Percentiles rank a stretch among this genome's conserved stretches.
phyloP scores from a whole-genome alignment of 2,113 vertebrate species.

The Stictonetta naevosa region DNA sequence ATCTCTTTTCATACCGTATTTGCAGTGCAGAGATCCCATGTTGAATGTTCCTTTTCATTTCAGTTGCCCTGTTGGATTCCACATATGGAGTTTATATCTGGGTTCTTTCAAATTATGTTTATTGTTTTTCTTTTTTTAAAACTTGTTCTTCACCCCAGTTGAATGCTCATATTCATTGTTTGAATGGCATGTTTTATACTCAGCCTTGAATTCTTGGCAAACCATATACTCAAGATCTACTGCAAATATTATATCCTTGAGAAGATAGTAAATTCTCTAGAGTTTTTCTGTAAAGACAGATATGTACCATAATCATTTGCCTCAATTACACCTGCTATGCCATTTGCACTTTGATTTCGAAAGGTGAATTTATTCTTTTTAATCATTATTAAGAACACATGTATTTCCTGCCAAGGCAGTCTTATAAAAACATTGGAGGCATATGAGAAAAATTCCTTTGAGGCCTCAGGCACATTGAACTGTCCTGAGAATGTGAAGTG shows the following conservation, averaged over 20 bases:
- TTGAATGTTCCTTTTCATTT: not conserved
- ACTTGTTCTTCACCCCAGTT: not conserved
- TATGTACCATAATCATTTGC: slow-evolving; percentile 26
- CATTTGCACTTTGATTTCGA: slow-evolving; percentile 62
- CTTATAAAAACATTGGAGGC: slow-evolving; percentile 60
- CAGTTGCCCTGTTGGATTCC: not conserved
- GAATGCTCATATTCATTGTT: not conserved
- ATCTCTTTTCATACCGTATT: not conserved
- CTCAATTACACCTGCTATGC: slow-evolving; percentile 64
- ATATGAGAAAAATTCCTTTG: slow-evolving; percentile 64
- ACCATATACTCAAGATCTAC: not conserved
- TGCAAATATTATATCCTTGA: slow-evolving; percentile 10
- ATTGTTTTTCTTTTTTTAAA: not conserved
- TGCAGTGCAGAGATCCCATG: not conserved
- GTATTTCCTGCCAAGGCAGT: slow-evolving; percentile 39
- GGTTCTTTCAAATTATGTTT: slow-evolving; percentile 5
- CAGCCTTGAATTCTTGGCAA: slow-evolving; percentile 22
- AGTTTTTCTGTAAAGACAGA: slow-evolving; percentile 34
- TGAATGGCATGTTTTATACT: slow-evolving; percentile 3
- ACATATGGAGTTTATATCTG: not conserved
- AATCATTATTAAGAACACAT: slow-evolving; percentile 66
- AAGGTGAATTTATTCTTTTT: slow-evolving; percentile 61
- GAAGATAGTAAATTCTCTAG: slow-evolving; percentile 32
- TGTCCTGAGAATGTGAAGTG: slow-evolving; percentile 55
- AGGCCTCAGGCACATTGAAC: slow-evolving; percentile 48